Base-by-base conservation (phyloP, 2,797 vertebrate species). In the Loriculus beryllinus region DNA sequence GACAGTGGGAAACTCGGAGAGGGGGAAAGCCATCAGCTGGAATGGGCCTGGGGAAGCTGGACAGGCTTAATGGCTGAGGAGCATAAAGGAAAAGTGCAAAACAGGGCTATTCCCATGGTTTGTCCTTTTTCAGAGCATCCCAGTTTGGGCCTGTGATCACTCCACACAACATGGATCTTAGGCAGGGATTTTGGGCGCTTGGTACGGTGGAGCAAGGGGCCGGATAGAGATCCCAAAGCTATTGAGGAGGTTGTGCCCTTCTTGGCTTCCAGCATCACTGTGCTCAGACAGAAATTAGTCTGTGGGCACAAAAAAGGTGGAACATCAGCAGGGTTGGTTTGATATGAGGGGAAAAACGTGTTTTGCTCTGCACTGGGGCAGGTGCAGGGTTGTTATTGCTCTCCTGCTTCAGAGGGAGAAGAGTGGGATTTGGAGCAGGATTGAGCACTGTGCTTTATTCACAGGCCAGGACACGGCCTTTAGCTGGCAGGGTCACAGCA, bases 291-390 rank as follows among this genome's bases (percentile, higher is more conserved):
- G 67, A 18, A 71, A 5, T 31, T 22, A 45, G 4, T 52, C 12
- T 39, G 14, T 10, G 15, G 42, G 52, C 40, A 40, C 49, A 45
- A 51, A 15, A 31, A 54, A 31, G 9, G 21, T 17, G 64, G 35
- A n/a, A 8, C 5, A 4, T 45, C 0, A 1, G 2, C 5, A 14
- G 35, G 20, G 26, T 39, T 54, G 20, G 23, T 47, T 54, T 59
- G 71, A 16, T 8, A 1, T 2, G 14, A 23, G 18, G 13, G 7
- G 5, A 1, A 2, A 3, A 31, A n/a, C 2, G 26, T 7, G 35
- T 33, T 65, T 35, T 16, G 31, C 45, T 35, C 3, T 4, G 51
- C 26, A 18, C 47, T 10, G 33, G 0, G 54, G 63, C 64, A 59
- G 59, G 88, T 77, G 91, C 1, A 0, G 51, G 51, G 12, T 5